Evolutionary conservation across 2,888 invertebrate species (phyloP), one percentile per base, ranked within the genome.

Genomic region (Philonicus albiceps): DNA sequence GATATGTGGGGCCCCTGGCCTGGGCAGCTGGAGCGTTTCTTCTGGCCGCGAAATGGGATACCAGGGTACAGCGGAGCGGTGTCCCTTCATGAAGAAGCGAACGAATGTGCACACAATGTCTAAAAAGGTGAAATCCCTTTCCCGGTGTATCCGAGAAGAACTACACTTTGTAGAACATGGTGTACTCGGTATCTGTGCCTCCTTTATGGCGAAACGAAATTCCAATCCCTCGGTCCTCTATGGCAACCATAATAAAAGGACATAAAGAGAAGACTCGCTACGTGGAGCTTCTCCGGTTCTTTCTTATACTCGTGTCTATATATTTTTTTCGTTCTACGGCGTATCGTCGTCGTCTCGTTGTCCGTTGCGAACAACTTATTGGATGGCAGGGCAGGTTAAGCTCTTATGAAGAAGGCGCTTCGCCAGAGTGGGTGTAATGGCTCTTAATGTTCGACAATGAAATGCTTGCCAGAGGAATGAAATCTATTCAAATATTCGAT

Each of bases 211-310:
- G 72, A 86, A 86, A 86, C 83, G 87, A 86, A 85, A 87, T 86
- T 87, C 85, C 87, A 86, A 87, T 86, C 86, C 81, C 86, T 81
- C 49, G 86, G 86, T 87, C 86, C 80, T 80, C 87, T 86, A 86
- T 87, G 87, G 86, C 49, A 86, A 87, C 87, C 87, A 80, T 87
- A 87, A 87, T 87, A 87, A 87, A 86, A 86, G 86, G 86, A 87
- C 85, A 84, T 84, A 84, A 84, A 73, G 84, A 73, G 84, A 73
- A 73, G 84, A 73, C 84, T 84, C 84, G 43, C 84, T 84, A 84
- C 84, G 84, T 84, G 84, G 27, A 64, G 81, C 16, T 84, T 84
- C 72, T 80, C 13, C 22, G 11, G 16, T 78, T 43, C 27, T 34
- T 43, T 37, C 8, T 43, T 78, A 43, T 53, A 43, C 13, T 43